Evolutionary conservation across 2,797 vertebrate genomes (phyloP).

Genomic region (Phalloptychus januarius): DNA sequence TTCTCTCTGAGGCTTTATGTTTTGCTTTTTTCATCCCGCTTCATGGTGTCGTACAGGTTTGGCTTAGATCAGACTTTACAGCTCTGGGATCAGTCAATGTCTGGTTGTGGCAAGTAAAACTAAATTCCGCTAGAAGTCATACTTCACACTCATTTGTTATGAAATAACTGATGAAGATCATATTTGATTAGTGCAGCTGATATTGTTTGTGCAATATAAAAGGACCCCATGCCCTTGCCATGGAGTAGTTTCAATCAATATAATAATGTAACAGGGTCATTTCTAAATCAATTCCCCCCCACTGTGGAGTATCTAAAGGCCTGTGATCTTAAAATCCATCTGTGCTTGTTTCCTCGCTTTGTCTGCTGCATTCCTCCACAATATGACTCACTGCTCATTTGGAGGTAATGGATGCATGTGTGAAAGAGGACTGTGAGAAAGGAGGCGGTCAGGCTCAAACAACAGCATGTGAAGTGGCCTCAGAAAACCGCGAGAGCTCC

Average conservation of each 20-base stretch:
- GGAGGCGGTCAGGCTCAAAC: constrained; percentile 38
- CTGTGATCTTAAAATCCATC: neutral
- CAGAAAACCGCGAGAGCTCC: constrained; percentile 53
- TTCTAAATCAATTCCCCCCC: neutral
- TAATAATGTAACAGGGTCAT: constrained; percentile 2
- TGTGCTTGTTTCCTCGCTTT: constrained; percentile 10
- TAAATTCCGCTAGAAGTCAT: neutral
- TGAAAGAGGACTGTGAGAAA: constrained; percentile 20
- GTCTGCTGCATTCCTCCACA: constrained; percentile 11
- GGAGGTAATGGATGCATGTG: constrained; percentile 28
- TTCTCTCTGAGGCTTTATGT: neutral
- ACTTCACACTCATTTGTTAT: neutral
- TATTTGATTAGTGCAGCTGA: neutral
- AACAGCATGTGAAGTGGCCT: constrained; percentile 60
- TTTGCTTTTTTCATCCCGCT: neutral
- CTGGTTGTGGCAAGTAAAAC: neutral
- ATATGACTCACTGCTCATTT: constrained; percentile 39
- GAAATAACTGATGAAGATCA: neutral
- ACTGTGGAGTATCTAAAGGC: neutral
- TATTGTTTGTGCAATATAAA: neutral
- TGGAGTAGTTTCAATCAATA: constrained; percentile 6
- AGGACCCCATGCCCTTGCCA: neutral
- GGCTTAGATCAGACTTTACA: neutral
- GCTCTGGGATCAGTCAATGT: neutral
- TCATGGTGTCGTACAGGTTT: neutral